Conservation (phyloP, 2,797 vertebrate species). For the Lutjanus campechanus region DNA sequence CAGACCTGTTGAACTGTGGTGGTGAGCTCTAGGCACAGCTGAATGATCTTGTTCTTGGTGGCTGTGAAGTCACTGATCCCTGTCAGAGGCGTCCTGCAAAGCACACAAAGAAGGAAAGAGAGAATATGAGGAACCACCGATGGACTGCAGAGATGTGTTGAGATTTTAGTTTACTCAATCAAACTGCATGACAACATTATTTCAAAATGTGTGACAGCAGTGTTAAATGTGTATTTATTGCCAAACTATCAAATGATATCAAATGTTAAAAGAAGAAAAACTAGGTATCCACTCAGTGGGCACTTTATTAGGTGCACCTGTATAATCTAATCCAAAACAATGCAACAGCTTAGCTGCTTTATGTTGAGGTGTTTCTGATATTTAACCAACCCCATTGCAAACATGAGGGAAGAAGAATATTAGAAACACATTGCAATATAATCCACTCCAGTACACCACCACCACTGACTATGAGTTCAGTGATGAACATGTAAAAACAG, state of each 20-base stretch:
- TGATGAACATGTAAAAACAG: neutral
- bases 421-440: neutral
- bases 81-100: slow-evolving; percentile 92
- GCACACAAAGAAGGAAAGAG: slow-evolving; percentile 44
- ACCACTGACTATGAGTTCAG: neutral
- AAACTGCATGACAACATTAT: neutral
- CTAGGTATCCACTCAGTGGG: neutral
- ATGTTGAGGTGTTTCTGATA: neutral
- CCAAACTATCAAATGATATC: too few species aligned
- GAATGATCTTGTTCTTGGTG: slow-evolving; percentile 99
- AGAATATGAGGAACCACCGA: slow-evolving; percentile 45
- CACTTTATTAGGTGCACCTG: neutral
- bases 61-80: slow-evolving; percentile 96
- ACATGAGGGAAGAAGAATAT: neutral
- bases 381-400: neutral
- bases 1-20: slow-evolving; percentile 98
- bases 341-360: neutral
- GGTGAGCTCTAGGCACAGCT: slow-evolving; percentile 97
- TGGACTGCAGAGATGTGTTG: neutral
- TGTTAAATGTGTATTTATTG: neutral
- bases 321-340: neutral
- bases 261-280: neutral
- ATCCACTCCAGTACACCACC: neutral
- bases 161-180: neutral
- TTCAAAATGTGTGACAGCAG: neutral